Conservation (phyloP, 2,797 vertebrate species). For the Fistularia commersonii region DNA sequence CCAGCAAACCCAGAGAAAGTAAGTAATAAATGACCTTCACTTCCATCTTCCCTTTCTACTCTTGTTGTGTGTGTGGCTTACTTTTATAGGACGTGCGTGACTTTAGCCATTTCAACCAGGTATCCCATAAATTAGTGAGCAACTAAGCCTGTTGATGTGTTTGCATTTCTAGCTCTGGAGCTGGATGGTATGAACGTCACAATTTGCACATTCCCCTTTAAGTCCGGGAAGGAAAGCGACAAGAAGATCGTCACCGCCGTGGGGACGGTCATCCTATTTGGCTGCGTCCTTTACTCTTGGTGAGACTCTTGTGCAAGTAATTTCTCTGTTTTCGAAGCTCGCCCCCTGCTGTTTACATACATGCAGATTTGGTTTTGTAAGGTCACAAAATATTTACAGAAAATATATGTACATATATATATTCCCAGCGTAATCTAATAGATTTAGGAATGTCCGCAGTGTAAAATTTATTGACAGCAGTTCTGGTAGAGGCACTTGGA, state of each 20-base stretch:
- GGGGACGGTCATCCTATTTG: conserved; percentile 84
- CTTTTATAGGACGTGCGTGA: too few species aligned
- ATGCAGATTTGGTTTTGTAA: neutral
- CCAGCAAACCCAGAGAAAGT: conserved; percentile 94
- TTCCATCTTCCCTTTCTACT: too few species aligned
- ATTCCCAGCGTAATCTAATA: neutral
- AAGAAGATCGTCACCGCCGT: conserved; percentile 84
- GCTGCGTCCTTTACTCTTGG: conserved; percentile 95
- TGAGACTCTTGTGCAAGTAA: conserved; percentile 61
- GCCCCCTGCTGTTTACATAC: too few species aligned
- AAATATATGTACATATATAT: too few species aligned
- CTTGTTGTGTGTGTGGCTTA: too few species aligned
- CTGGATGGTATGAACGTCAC: conserved; percentile 79
- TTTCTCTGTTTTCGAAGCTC: neutral
- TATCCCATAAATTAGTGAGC: too few species aligned
- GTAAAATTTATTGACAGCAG: conserved; percentile 7
- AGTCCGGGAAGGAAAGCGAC: conserved; percentile 80
- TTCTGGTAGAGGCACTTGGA: conserved; percentile 6
- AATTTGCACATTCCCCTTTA: conserved; percentile 85
- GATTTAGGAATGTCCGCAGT: neutral
- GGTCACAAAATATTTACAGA: too few species aligned
- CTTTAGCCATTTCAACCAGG: too few species aligned
- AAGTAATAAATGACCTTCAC: conserved; percentile 54
- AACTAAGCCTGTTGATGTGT: neutral
- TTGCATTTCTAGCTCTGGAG: conserved; percentile 49